Evolutionary conservation across 2,113 vertebrate genomes (phyloP).

Genomic region (Solenodon paradoxus): DNA sequence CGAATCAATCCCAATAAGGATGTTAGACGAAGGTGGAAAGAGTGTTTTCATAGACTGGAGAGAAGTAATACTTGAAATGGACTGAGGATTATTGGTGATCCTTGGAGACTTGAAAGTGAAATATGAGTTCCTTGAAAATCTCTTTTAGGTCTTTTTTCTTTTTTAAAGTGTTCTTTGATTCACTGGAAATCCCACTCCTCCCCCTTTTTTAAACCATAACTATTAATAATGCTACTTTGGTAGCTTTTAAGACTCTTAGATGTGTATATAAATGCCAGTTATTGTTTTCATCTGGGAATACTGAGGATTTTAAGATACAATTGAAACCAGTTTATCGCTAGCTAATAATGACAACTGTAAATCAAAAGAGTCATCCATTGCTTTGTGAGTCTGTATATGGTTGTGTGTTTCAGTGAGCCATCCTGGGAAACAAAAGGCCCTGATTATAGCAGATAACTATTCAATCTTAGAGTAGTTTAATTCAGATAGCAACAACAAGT

Average conservation of each 20-base stretch:
- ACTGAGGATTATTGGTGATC: slow-evolving; percentile 68
- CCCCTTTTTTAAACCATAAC: background rate
- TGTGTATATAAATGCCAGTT: background rate
- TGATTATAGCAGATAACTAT: background rate
- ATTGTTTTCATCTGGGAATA: background rate
- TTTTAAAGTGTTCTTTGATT: slow-evolving; percentile 8
- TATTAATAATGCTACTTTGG: background rate
- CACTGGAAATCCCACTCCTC: background rate
- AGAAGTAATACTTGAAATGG: slow-evolving; percentile 74
- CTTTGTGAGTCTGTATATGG: background rate
- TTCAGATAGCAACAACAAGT: background rate
- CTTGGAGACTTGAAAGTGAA: slow-evolving; percentile 63
- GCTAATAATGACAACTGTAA: background rate
- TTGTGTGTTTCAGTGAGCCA: background rate
- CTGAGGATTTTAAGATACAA: background rate
- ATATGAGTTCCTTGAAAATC: slow-evolving; percentile 22
- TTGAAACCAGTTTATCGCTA: background rate
- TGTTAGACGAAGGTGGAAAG: slow-evolving; percentile 65
- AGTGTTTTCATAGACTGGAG: slow-evolving; percentile 73
- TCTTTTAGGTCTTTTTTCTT: background rate
- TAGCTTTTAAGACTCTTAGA: background rate
- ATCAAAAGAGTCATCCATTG: background rate
- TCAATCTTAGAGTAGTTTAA: background rate
- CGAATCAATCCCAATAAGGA: slow-evolving; percentile 78
- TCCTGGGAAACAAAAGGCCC: background rate